These are phyloP conservation scores for Luscinia luscinia DNA, from an alignment of 2,797 vertebrate genomes.

Conservation along the genomic window DNA sequence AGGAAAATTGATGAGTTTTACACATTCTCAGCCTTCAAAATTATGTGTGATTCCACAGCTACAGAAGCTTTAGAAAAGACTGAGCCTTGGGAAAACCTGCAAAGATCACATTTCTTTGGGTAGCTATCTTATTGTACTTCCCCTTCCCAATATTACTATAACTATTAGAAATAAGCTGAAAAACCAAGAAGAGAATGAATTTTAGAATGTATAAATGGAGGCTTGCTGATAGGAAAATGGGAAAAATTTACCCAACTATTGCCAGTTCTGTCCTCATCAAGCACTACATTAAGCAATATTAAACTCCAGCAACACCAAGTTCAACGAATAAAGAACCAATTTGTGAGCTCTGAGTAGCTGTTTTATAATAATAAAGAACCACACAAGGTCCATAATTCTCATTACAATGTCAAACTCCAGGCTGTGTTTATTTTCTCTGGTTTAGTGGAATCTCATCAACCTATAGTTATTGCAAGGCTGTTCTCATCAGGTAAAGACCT, in stretches of 20 bases:
- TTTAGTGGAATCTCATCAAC: not conserved
- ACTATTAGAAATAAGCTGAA: not conserved
- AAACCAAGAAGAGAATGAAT: not conserved
- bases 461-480: not conserved
- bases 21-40: not conserved
- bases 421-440: not conserved
- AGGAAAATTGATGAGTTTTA: not conserved
- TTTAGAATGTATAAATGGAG: not conserved
- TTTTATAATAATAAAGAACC: not conserved
- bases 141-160: not conserved
- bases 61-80: not conserved
- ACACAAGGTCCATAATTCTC: not conserved
- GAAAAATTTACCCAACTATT: not conserved
- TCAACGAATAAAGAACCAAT: not conserved
- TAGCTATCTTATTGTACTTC: not conserved
- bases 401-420: not conserved
- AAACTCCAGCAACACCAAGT: not conserved
- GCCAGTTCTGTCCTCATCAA: not conserved
- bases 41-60: not conserved
- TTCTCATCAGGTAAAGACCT: not conserved
- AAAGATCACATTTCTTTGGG: not conserved
- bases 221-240: not conserved
- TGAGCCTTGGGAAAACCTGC: not conserved
- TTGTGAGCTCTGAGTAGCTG: not conserved
- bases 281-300: not conserved